These are phyloP conservation scores for Meteorus colon DNA, from an alignment of 2,888 invertebrate genomes.

Conservation along the genomic window DNA sequence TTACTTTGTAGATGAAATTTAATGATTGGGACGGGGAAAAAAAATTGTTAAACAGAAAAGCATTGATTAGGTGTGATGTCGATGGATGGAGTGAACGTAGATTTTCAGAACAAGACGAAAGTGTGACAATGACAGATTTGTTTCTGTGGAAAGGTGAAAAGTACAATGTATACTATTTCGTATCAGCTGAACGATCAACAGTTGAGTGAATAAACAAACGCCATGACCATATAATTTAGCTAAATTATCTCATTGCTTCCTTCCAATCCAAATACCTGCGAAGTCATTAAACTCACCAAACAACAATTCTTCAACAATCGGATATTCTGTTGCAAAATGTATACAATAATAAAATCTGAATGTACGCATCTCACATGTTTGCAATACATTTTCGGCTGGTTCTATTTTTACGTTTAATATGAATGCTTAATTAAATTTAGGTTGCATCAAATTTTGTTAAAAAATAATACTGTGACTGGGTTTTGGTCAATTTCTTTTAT, in stretches of 20 bases:
- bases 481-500: not conserved
- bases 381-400: not conserved
- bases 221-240: conserved; percentile 60
- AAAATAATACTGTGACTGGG: not conserved
- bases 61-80: conserved; percentile 53
- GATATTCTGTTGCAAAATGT: not conserved
- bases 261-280: no score
- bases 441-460: not conserved
- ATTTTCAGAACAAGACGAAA: conserved; percentile 17
- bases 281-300: not conserved
- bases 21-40: conserved; percentile 42
- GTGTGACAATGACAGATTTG: conserved; percentile 30
- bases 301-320: not conserved
- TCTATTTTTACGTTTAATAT: not conserved
- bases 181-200: conserved; percentile 60
- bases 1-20: conserved; percentile 6
- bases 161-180: conserved; percentile 58
- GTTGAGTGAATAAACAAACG: conserved; percentile 63
- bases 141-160: conserved; percentile 2
- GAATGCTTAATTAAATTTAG: not conserved
- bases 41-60: not conserved
- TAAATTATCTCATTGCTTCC: not conserved
- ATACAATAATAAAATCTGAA: not conserved
- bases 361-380: not conserved
- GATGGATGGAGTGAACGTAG: conserved; percentile 66